Conservation (phyloP, 2,113 vertebrate species). For the Dissostichus mawsoni region DNA sequence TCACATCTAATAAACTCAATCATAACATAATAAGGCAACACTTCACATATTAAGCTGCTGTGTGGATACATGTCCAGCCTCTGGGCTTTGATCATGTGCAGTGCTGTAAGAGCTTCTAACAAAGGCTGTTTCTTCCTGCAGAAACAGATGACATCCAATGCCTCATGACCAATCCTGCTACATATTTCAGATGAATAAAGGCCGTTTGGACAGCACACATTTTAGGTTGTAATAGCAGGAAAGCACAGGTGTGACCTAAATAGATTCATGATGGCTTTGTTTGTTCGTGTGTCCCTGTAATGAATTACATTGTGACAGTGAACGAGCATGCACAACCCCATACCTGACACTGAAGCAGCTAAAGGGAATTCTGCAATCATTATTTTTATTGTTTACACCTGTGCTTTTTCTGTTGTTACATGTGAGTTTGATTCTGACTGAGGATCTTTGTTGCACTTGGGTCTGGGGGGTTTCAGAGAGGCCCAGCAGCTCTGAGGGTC, state of each 20-base stretch:
- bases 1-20: not conserved
- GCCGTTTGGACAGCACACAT: not conserved
- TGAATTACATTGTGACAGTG: not conserved
- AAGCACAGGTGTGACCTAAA: not conserved
- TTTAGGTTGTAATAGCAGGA: not conserved
- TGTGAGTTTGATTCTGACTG: not conserved
- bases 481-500: not conserved
- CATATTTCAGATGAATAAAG: constrained; percentile 10
- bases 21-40: not conserved
- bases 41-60: constrained; percentile 8
- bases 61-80: constrained; percentile 6
- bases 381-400: not conserved
- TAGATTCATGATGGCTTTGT: not conserved
- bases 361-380: not conserved
- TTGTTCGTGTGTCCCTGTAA: not conserved
- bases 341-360: not conserved
- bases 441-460: not conserved
- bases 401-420: not conserved
- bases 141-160: constrained; percentile 1
- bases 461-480: too few relatives aligned
- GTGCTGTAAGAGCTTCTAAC: constrained; percentile 22
- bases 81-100: constrained; percentile 56
- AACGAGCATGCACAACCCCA: not conserved
- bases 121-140: constrained; percentile 5
- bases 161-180: constrained; percentile 12